Evolutionary conservation across 1,140 invertebrate species (phyloP), one percentile per base, ranked within the genome.

Genomic region (Aphis gossypii): DNA sequence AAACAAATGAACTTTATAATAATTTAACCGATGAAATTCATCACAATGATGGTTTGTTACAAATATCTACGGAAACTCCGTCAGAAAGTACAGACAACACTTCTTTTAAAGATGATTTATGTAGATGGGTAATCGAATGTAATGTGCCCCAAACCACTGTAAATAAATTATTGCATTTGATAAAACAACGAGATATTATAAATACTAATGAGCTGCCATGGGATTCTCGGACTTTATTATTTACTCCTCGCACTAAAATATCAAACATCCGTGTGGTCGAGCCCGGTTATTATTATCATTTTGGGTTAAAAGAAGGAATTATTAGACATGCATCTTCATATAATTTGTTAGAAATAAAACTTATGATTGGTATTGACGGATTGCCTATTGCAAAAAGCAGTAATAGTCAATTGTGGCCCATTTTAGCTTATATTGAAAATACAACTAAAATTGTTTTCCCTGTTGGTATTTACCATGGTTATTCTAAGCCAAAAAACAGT

Each of bases 391-490:
- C 51, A 51, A 51, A 51, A 51, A 51, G 51, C 51, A 51, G 18
- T 51, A 51, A 51, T 51, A 14, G 51, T 51, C 51, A 51, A 51
- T 51, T 51, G 51, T 51, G 51, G 51, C 51, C 51, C n/a, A 76
- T 76, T n/a, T n/a, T 76, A 76, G n/a, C 68, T 76, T n/a, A 76
- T 76, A n/a, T n/a, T 76, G 9, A 76, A 76, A n/a, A 76, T n/a
- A n/a, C 11, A 76, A n/a, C n/a, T 76, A 30, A 76, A 76, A n/a
- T 30, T 76, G 30, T 76, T 14, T n/a, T n/a, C 14, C 30, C n/a
- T 76, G n/a, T 76, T 76, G n/a, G n/a, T n/a, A 76, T n/a, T 76
- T 14, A 76, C 68, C 30, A n/a, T 76, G 68, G 68, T n/a, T 14
- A 76, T 76, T n/a, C 30, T 76, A n/a, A n/a, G n/a, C 30, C 30